A percentile compares a stretch with the other conserved stretches of the same genome.
Evolutionary conservation across 2,888 invertebrate genomes (phyloP).

Genomic region (Laothoe populi): DNA sequence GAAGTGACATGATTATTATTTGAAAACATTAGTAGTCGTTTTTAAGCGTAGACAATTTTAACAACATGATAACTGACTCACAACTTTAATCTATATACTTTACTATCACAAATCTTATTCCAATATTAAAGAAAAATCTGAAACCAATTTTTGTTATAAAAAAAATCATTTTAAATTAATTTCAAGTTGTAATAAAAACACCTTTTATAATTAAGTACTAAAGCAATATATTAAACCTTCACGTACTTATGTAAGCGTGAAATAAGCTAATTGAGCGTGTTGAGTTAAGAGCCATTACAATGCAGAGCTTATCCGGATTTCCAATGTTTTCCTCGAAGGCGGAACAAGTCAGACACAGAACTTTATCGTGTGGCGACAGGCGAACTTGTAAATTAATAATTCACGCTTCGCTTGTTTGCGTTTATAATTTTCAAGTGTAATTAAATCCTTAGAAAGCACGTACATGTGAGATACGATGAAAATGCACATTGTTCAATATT

Average conservation of each 20-base stretch:
- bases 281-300: conserved; percentile 27
- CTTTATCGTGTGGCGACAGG: conserved; percentile 24
- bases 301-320: conserved; percentile 27
- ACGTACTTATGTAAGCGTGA: neutral
- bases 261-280: conserved; percentile 10
- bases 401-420: neutral
- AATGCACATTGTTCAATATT: neutral
- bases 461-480: neutral
- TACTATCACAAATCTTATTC: too few relatives aligned
- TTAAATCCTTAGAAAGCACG: neutral
- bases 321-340: conserved; percentile 28
- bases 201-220: neutral
- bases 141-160: too few relatives aligned
- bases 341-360: conserved; percentile 26
- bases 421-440: neutral
- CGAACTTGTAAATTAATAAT: conserved; percentile 26
- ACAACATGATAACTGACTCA: too few relatives aligned
- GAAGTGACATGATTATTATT: too few relatives aligned
- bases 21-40: too few relatives aligned
- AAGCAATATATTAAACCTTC: neutral
- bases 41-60: too few relatives aligned
- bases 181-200: too few relatives aligned
- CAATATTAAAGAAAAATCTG: too few relatives aligned
- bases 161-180: too few relatives aligned
- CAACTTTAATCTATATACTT: too few relatives aligned